These are phyloP conservation scores for Pseudeuparius sepicola DNA, from an alignment of 2,888 invertebrate genomes.

Conservation along the genomic window DNA sequence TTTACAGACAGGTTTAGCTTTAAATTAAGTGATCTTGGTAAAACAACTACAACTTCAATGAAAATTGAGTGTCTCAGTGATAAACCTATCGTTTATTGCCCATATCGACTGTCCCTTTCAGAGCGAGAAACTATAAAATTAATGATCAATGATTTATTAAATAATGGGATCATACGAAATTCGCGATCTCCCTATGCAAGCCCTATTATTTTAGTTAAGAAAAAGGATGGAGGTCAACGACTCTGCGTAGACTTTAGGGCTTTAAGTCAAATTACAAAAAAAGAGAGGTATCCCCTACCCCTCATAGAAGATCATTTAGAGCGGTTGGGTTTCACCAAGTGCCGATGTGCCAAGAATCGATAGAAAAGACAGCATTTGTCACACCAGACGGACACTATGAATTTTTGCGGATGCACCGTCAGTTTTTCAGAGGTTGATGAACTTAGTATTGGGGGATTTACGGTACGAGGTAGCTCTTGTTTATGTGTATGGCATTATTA, in stretches of 20 bases:
- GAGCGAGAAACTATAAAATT: conserved; percentile 5
- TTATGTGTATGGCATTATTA: too few species aligned
- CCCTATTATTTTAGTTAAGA: too few species aligned
- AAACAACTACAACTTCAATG: too few species aligned
- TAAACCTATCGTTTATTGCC: conserved; percentile 8
- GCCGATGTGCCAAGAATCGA: neutral
- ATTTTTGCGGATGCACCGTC: neutral
- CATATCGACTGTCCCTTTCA: conserved; percentile 6
- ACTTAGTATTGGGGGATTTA: too few species aligned
- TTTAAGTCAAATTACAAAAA: neutral
- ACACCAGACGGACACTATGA: too few species aligned
- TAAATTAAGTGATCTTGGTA: too few species aligned
- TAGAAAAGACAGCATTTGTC: neutral
- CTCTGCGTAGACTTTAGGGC: neutral
- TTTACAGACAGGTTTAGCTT: too few species aligned
- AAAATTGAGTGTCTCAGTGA: too few species aligned
- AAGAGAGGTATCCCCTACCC: neutral
- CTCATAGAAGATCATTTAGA: neutral
- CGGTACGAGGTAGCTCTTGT: too few species aligned
- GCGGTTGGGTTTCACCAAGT: conserved; percentile 1
- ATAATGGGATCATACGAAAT: conserved; percentile 4
- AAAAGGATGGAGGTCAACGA: too few species aligned
- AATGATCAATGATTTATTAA: conserved; percentile 4
- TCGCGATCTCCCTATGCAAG: conserved; percentile 17
- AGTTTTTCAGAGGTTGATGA: neutral